Conservation (phyloP, 1,140 invertebrate species). For the Aphaenogaster ashmeadi region DNA sequence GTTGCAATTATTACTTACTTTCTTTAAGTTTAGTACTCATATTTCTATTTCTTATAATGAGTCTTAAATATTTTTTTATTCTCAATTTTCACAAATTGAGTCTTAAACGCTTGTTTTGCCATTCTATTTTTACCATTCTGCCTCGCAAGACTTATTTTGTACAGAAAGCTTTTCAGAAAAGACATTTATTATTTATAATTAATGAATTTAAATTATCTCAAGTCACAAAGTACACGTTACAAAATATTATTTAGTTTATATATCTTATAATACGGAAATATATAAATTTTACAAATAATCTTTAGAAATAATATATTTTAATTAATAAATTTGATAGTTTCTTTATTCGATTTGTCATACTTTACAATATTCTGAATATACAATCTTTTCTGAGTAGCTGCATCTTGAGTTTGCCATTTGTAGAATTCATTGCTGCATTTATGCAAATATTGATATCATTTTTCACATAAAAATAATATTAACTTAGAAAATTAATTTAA, state of each 20-base stretch:
- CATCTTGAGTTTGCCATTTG: conserved; percentile 30
- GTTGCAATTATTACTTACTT: conserved; percentile 64
- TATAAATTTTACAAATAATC: background rate
- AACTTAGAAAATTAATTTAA: conserved; percentile 19
- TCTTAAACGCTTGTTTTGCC: conserved; percentile 40
- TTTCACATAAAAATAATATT: conserved; percentile 20
- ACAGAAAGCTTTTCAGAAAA: conserved; percentile 48
- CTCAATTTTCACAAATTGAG: conserved; percentile 36
- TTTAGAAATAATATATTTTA: background rate
- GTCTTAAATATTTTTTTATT: conserved; percentile 67
- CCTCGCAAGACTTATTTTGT: conserved; percentile 9
- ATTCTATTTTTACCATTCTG: conserved; percentile 28
- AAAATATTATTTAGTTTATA: conserved; percentile 24
- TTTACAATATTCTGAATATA: conserved; percentile 13
- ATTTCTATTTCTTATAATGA: conserved; percentile 47
- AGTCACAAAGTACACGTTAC: background rate
- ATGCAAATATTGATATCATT: conserved; percentile 31
- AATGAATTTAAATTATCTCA: conserved; percentile 15
- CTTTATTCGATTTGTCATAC: background rate
- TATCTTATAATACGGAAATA: background rate
- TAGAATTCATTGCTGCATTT: conserved; percentile 28
- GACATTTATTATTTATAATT: conserved; percentile 30
- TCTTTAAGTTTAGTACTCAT: conserved; percentile 39
- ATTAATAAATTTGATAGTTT: conserved; percentile 12
- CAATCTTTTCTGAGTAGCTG: conserved; percentile 11